A percentile compares a stretch with the other conserved stretches of the same genome.
Evolutionary conservation across 2,113 vertebrate genomes (phyloP).

Genomic region (Neopipo cinnamomea): DNA sequence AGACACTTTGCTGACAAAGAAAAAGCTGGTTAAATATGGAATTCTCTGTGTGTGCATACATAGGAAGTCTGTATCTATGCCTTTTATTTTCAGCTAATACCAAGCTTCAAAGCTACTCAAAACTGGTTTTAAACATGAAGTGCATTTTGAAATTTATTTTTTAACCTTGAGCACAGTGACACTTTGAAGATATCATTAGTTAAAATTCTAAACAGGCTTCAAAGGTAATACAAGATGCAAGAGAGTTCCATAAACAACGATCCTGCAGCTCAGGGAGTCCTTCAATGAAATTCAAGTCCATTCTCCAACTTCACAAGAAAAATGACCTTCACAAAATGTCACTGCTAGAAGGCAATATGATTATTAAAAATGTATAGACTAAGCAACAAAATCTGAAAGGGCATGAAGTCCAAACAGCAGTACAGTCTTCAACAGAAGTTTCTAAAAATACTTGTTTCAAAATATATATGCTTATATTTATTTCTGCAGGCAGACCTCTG

Average conservation of each 20-base stretch:
- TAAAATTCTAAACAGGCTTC: slow-evolving; percentile 62
- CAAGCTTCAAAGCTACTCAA: slow-evolving; percentile 33
- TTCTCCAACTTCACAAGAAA: slow-evolving; percentile 63
- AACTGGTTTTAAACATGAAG: slow-evolving; percentile 29
- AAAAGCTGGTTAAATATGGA: background rate
- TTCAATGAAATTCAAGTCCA: slow-evolving; percentile 56
- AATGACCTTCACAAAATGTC: slow-evolving; percentile 61
- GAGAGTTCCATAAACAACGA: slow-evolving; percentile 37
- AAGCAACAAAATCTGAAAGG: slow-evolving; percentile 57
- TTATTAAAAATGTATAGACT: slow-evolving; percentile 60
- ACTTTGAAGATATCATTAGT: slow-evolving; percentile 67
- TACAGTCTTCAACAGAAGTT: background rate
- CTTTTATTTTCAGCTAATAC: slow-evolving; percentile 32
- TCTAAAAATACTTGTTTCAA: slow-evolving; percentile 46
- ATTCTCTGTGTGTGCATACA: background rate
- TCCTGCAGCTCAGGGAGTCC: slow-evolving; percentile 14
- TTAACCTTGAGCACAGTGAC: slow-evolving; percentile 59
- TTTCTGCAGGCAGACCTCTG: slow-evolving; percentile 1
- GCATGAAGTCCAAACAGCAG: background rate
- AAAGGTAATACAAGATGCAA: slow-evolving; percentile 46
- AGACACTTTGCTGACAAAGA: background rate
- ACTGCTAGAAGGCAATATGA: slow-evolving; percentile 47
- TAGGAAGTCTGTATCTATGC: background rate
- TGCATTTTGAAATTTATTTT: slow-evolving; percentile 48
- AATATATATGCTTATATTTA: background rate